phyloP scores from a whole-genome alignment of 2,888 invertebrate genomes.

The Isotomurus palustris region DNA sequence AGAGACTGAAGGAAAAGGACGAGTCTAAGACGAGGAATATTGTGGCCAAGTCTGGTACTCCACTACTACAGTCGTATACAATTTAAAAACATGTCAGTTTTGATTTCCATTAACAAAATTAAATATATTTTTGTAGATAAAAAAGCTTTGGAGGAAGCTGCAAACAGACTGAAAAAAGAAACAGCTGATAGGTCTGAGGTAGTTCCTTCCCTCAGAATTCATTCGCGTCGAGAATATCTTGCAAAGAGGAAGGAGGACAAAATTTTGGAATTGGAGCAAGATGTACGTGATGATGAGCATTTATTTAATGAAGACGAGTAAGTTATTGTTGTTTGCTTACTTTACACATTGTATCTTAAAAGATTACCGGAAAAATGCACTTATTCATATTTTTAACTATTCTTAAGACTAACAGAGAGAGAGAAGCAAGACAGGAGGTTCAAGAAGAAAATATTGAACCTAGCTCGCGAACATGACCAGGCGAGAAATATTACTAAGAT shows the following conservation, averaged over 20 bases:
- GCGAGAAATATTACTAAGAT: conserved; percentile 89
- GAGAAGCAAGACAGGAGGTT: conserved; percentile 81
- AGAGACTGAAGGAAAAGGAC: conserved; percentile 81
- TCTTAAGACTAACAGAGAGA: conserved; percentile 71
- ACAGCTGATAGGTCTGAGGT: conserved; percentile 78
- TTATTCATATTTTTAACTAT: conserved; percentile 1
- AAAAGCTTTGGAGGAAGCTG: conserved; percentile 71
- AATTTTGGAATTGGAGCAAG: conserved; percentile 87
- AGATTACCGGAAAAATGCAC: background rate
- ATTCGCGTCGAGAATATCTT: conserved; percentile 88
- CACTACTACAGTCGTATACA: background rate
- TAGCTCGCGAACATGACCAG: conserved; percentile 93
- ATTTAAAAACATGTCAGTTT: background rate
- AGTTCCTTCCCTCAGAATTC: conserved; percentile 79
- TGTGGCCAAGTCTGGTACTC: conserved; percentile 53
- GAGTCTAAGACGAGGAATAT: conserved; percentile 80
- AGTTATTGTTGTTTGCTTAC: conserved; percentile 49
- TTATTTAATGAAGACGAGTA: conserved; percentile 84
- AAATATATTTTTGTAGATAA: conserved; percentile 54
- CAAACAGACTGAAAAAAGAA: conserved; percentile 82
- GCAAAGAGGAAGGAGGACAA: conserved; percentile 96
- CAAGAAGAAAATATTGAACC: conserved; percentile 79
- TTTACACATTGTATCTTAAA: background rate
- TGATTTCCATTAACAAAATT: conserved; percentile 1
- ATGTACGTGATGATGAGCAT: conserved; percentile 93